Conservation (phyloP, 2,797 vertebrate genomes). For the Apogon hyalosoma region DNA sequence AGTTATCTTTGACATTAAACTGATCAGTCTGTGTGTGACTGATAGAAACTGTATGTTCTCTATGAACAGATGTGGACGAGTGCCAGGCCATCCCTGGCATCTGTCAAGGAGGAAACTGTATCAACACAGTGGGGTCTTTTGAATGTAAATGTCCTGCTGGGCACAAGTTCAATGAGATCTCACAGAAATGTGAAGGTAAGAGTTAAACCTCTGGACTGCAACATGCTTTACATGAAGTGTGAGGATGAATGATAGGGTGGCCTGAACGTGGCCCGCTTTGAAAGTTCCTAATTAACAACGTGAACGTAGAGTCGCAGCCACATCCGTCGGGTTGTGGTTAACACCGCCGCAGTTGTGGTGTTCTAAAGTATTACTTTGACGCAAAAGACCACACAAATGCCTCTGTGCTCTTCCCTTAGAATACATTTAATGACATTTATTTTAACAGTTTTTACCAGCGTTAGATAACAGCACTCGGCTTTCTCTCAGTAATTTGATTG, state of each 20-base stretch:
- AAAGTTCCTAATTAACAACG: conserved; percentile 49
- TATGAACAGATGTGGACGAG: conserved; percentile 94
- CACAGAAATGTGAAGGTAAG: conserved; percentile 98
- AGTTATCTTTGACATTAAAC: conserved; percentile 16
- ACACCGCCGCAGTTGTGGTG: conserved; percentile 47
- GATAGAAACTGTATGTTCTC: conserved; percentile 47
- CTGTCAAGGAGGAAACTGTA: conserved; percentile 98
- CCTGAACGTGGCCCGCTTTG: conserved; percentile 41
- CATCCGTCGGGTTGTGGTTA: conserved; percentile 63
- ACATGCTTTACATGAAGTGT: conserved; percentile 37
- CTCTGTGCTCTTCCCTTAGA: conserved; percentile 60
- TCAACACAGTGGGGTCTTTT: conserved; percentile 99
- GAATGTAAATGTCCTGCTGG: conserved; percentile 99
- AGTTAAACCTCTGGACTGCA: conserved; percentile 38
- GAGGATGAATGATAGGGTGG: conserved; percentile 51
- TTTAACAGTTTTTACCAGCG: no score
- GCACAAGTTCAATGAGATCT: conserved; percentile 96
- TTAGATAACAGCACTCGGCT: conserved; percentile 24
- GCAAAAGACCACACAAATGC: conserved; percentile 68
- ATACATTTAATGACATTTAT: conserved; percentile 65
- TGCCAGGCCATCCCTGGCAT: conserved; percentile 99
- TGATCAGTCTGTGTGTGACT: conserved; percentile 13
- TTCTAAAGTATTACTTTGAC: conserved; percentile 65
- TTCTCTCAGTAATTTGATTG: conserved; percentile 42
- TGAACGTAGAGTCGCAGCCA: conserved; percentile 59